Base-by-base conservation (phyloP, 2,888 invertebrate genomes). In the Epinotia ramella region DNA sequence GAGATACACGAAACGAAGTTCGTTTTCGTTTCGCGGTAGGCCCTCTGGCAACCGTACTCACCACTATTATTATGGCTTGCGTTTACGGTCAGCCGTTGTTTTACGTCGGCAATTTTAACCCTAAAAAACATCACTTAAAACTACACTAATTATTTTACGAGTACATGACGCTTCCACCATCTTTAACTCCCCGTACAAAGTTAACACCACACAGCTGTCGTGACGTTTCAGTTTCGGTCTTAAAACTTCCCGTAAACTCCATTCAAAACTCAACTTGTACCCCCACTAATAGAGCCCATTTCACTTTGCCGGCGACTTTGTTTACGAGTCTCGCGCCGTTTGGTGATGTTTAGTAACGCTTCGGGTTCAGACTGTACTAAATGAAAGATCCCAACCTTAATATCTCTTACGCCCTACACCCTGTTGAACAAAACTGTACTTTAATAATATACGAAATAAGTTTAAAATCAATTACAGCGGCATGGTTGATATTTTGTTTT, bases 261-360 rank as follows among this genome's bases (percentile, higher is more conserved):
- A 53, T 63, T 67, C 56, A 60, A 75, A 72, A 46, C 53, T 18
- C 46, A 28, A 67, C 76, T 18, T n/a, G 18, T 16, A 13, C 33
- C 62, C 64, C 60, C 0, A 44, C 56, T 33, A 57, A 67, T 63
- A 76, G 67, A 57, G 66, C 60, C 28, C 53, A 62, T 63, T 72
- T 67, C 62, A 16, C 28, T 53, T 66, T 33, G 20, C 4, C 76
- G 11, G 11, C 28, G 5, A 44, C 57, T 72, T 76, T 76, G 76
- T 76, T 76, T 76, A 76, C 76, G 72, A 72, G 65, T 53, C 70
- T 65, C 64, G 65, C 75, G 65, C 70, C 75, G 71, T 67, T 76
- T 72, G 70, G 75, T 66, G 75, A 75, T 76, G 71, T 76, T 76
- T 76, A 72, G 76, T 72, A 76, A 72, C 76, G 72, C 72, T 72